Conservation (phyloP, 2,888 invertebrate genomes). For the Elmis aenea region DNA sequence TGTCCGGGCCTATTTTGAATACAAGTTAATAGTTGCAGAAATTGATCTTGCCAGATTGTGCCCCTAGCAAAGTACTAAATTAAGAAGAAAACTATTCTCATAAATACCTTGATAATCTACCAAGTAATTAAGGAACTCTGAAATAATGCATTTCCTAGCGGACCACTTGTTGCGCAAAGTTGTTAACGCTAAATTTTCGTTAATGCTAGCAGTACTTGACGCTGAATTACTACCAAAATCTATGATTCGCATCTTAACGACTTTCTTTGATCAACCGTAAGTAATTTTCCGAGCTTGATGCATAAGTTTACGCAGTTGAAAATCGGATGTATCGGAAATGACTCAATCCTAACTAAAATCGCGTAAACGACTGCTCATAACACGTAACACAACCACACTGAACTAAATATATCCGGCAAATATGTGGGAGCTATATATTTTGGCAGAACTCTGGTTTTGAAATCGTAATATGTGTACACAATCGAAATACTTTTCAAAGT, state of each 20-base stretch:
- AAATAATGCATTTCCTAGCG: slow-evolving; percentile 39
- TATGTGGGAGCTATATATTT: slow-evolving; percentile 11
- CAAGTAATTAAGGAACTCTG: slow-evolving; percentile 48
- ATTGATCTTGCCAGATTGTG: no score
- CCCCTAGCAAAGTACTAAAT: no score
- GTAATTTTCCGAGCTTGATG: neutral
- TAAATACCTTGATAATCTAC: slow-evolving; percentile 50
- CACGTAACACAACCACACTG: slow-evolving; percentile 7
- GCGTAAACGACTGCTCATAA: slow-evolving; percentile 5
- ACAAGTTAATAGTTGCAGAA: no score
- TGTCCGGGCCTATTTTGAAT: slow-evolving; percentile 6
- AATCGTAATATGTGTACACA: slow-evolving; percentile 2
- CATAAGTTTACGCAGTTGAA: no score
- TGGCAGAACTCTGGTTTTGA: slow-evolving; percentile 8
- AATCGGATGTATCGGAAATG: no score
- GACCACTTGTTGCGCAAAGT: slow-evolving; percentile 36
- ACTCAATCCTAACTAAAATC: neutral
- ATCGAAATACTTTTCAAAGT: no score
- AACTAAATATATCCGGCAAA: slow-evolving; percentile 14
- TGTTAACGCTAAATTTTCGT: slow-evolving; percentile 28
- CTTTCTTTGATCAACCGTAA: neutral
- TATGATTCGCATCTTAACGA: slow-evolving; percentile 11
- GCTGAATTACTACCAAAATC: slow-evolving; percentile 2
- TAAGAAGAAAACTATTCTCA: no score
- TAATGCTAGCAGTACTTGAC: slow-evolving; percentile 2